These are phyloP conservation scores for Alcedo quadribrachys DNA, from an alignment of 2,797 vertebrate genomes.

Conservation along the genomic window DNA sequence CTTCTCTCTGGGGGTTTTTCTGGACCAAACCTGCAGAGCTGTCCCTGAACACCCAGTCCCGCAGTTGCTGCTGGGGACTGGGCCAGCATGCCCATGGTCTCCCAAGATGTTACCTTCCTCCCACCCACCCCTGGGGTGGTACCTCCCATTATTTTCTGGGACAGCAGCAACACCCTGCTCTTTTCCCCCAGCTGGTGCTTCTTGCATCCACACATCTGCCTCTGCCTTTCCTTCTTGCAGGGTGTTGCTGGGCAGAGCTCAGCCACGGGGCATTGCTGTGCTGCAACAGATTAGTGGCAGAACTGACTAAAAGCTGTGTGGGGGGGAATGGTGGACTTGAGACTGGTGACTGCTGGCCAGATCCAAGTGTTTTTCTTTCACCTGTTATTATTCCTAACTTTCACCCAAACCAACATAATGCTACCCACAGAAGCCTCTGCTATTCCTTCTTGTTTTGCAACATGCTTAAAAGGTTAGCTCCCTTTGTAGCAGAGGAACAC, in stretches of 20 bases:
- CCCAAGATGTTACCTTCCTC: not conserved
- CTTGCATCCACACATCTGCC: not conserved
- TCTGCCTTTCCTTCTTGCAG: not conserved
- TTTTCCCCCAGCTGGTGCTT: not conserved
- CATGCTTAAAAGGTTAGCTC: not conserved
- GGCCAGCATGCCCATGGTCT: not conserved
- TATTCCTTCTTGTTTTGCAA: not conserved
- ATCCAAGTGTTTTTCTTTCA: not conserved
- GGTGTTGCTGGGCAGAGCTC: conserved; percentile 23
- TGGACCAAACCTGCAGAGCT: accelerated
- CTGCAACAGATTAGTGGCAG: not conserved
- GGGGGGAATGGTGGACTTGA: not conserved
- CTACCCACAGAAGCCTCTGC: not conserved
- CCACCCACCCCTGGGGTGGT: not conserved
- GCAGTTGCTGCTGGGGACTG: not conserved
- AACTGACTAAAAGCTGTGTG: not conserved
- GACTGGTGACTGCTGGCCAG: not conserved
- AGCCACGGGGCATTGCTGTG: not conserved
- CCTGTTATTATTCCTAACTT: not conserved
- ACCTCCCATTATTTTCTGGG: not conserved
- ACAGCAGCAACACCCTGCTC: not conserved
- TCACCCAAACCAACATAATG: not conserved
- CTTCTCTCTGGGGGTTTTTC: not conserved
- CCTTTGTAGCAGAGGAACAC: not conserved
- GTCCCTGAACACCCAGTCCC: not conserved